A percentile compares a stretch with the other conserved stretches of the same genome.
Conservation (phyloP, 1,140 invertebrate genomes). For the Listronotus bonariensis region DNA sequence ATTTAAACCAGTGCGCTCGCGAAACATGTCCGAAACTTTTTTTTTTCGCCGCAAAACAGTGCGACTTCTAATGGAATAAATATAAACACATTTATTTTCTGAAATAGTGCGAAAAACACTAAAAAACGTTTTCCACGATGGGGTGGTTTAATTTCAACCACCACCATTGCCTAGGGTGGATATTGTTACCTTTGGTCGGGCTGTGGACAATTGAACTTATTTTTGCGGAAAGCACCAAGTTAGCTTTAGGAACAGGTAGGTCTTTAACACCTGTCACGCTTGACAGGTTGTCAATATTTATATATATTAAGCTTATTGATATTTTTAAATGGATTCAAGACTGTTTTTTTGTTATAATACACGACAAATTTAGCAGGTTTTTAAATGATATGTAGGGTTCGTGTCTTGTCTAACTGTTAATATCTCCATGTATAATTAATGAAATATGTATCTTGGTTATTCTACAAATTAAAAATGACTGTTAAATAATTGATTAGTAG, state of each 20-base stretch:
- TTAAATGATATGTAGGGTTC: background rate
- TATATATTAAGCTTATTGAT: no score
- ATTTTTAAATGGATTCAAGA: background rate
- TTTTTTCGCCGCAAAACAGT: no score
- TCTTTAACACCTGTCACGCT: no score
- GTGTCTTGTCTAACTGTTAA: background rate
- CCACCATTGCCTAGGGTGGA: constrained; percentile 7
- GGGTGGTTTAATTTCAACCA: background rate
- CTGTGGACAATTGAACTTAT: constrained; percentile 12
- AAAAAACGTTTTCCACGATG: constrained; percentile 10
- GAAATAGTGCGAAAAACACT: background rate
- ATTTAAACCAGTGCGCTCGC: no score
- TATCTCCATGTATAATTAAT: background rate
- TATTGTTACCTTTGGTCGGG: constrained; percentile 1
- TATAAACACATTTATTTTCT: no score
- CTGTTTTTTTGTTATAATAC: background rate
- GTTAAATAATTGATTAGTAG: no score
- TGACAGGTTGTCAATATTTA: no score
- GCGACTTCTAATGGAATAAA: no score
- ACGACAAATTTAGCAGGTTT: no score
- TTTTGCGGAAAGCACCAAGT: constrained; percentile 15
- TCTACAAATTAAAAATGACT: no score
- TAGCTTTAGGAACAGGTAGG: constrained; percentile 20
- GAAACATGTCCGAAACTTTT: no score
- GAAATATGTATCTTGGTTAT: no score